These are phyloP conservation scores for Peromyscus eremicus DNA, from an alignment of 2,797 vertebrate species.

Conservation along the genomic window DNA sequence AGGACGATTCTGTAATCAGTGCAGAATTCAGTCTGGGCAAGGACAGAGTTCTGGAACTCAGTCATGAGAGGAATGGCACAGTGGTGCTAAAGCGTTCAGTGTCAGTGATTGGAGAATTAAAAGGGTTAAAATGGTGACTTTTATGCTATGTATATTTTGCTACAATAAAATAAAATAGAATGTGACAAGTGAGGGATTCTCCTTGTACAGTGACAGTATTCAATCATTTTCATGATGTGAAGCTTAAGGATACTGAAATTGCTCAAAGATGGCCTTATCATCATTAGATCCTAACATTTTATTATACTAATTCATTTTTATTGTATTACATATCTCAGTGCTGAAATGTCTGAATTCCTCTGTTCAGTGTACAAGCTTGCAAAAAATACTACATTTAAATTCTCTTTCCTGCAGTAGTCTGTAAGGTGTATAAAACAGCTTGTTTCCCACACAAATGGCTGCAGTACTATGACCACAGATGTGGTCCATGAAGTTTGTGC, in stretches of 20 bases:
- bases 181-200: neutral
- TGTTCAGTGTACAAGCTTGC: neutral
- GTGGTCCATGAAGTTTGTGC: neutral
- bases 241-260: neutral
- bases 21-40: neutral
- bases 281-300: conserved; percentile 54
- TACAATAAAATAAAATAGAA: conserved; percentile 29
- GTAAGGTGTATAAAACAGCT: neutral
- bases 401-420: neutral
- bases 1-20: neutral
- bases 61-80: too few relatives aligned
- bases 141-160: conserved; percentile 15
- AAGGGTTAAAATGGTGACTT: neutral
- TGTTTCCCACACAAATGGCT: neutral
- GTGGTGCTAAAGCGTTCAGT: neutral
- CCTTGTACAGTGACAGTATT: neutral
- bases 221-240: conserved; percentile 46
- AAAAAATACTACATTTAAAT: neutral
- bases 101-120: neutral
- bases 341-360: neutral
- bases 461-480: neutral
- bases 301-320: conserved; percentile 49
- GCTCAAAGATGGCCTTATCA: neutral
- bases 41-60: neutral
- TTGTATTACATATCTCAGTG: conserved; percentile 6